These are phyloP conservation scores for Clitarchus hookeri DNA, from an alignment of 2,888 invertebrate species.

Conservation along the genomic window DNA sequence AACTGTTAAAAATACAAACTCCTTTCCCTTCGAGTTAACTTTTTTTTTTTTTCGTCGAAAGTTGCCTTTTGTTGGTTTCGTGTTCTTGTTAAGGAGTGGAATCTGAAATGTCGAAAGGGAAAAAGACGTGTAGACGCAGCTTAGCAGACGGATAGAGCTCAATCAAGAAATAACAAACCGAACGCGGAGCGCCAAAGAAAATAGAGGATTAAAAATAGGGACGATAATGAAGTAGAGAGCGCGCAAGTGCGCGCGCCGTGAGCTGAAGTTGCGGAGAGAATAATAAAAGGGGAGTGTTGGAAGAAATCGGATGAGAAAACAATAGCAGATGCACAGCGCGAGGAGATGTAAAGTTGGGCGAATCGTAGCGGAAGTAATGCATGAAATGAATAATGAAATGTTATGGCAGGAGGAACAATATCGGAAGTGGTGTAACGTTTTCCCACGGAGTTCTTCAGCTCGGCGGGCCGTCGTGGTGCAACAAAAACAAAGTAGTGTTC, in stretches of 20 bases:
- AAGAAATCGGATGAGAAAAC: slow-evolving; percentile 17
- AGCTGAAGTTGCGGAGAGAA: too few species aligned
- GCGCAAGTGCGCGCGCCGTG: too few species aligned
- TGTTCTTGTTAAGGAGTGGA: slow-evolving; percentile 10
- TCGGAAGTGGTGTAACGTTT: too few species aligned
- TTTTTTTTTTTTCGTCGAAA: not conserved
- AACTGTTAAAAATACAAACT: slow-evolving; percentile 24
- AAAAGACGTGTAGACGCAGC: too few species aligned
- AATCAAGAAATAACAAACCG: slow-evolving; percentile 34
- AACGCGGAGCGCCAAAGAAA: slow-evolving; percentile 23
- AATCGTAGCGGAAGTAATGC: not conserved
- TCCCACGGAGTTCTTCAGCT: too few species aligned
- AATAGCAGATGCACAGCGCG: not conserved
- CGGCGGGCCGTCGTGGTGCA: too few species aligned
- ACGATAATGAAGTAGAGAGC: slow-evolving; percentile 27
- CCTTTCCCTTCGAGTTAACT: not conserved
- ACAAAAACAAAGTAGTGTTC: too few species aligned
- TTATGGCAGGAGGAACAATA: not conserved
- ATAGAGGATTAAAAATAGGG: slow-evolving; percentile 36
- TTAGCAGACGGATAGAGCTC: slow-evolving; percentile 11
- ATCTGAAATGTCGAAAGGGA: not conserved
- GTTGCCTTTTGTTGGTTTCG: slow-evolving; percentile 16
- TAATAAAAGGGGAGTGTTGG: not conserved
- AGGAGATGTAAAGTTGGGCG: too few species aligned
- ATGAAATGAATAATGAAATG: slow-evolving; percentile 16